Percentiles rank a stretch among this genome's conserved stretches.
phyloP scores from a whole-genome alignment of 1,140 invertebrate species.

The Leptonema lineaticorne region DNA sequence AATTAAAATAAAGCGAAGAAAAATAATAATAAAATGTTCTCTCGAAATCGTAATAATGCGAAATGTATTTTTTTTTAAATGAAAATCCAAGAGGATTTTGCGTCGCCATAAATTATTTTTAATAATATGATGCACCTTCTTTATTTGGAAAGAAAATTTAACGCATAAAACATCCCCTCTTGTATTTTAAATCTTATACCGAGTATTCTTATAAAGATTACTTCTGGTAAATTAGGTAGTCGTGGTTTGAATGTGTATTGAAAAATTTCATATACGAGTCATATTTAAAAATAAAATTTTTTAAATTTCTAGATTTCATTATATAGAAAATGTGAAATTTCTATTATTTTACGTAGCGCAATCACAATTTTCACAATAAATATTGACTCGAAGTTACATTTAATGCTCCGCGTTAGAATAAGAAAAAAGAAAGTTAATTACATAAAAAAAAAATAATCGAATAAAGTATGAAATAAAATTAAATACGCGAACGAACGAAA shows the following conservation, averaged over 20 bases:
- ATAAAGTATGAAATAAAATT: too few relatives aligned
- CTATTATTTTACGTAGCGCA: not conserved
- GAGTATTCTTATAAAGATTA: conserved; percentile 4
- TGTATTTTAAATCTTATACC: not conserved
- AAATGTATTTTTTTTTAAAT: conserved; percentile 13
- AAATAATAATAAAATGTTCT: too few relatives aligned
- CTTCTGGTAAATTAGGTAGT: conserved; percentile 11
- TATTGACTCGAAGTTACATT: conserved; percentile 3
- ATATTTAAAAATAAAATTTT: too few relatives aligned
- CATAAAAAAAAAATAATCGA: not conserved
- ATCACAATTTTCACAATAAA: conserved; percentile 7
- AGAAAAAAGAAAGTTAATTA: conserved; percentile 1
- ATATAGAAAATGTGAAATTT: too few relatives aligned
- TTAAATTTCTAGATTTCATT: too few relatives aligned
- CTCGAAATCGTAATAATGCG: not conserved
- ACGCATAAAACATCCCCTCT: not conserved
- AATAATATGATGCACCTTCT: not conserved
- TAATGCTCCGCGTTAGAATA: not conserved
- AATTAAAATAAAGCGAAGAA: not conserved
- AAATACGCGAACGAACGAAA: too few relatives aligned
- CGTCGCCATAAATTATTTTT: conserved; percentile 1
- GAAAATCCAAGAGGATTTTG: not conserved
- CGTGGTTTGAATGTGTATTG: not conserved
- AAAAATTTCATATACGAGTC: too few relatives aligned
- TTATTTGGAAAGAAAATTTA: not conserved